These are phyloP conservation scores for Thymelicus acteon DNA, from an alignment of 2,888 invertebrate species.

Conservation along the genomic window DNA sequence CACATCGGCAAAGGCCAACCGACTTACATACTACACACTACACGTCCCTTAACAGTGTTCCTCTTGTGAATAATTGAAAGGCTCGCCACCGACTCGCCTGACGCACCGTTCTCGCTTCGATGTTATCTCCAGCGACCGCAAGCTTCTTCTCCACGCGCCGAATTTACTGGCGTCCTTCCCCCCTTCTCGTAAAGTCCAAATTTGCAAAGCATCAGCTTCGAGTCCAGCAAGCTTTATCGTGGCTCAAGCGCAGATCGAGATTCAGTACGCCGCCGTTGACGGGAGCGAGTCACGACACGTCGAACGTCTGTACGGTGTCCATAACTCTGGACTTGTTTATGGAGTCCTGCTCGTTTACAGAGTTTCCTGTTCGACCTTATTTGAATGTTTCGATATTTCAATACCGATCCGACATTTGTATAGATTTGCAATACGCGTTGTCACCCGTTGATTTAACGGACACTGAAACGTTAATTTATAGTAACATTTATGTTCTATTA, in stretches of 20 bases:
- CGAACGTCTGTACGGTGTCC: constrained; percentile 52
- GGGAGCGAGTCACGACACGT: constrained; percentile 65
- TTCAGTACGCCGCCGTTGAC: constrained; percentile 67
- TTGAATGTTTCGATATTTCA: constrained; percentile 28
- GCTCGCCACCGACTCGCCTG: constrained; percentile 53
- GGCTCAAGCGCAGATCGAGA: constrained; percentile 61
- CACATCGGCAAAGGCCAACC: constrained; percentile 34
- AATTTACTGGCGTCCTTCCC: neutral
- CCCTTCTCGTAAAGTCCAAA: constrained; percentile 31
- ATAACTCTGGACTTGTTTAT: constrained; percentile 45
- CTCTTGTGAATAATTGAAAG: constrained; percentile 72
- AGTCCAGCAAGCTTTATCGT: constrained; percentile 46
- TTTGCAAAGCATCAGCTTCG: constrained; percentile 18
- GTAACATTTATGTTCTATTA: neutral
- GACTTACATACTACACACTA: constrained; percentile 28
- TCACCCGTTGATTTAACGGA: constrained; percentile 13
- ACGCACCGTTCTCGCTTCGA: constrained; percentile 58
- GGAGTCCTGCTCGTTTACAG: constrained; percentile 32
- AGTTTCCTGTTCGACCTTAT: constrained; percentile 37
- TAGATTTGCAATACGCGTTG: constrained; percentile 1
- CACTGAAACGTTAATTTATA: constrained; percentile 7
- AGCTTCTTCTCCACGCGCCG: neutral
- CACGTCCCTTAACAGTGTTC: constrained; percentile 59
- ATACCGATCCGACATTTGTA: constrained; percentile 23
- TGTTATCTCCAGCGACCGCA: constrained; percentile 53